These are phyloP conservation scores for Hipposideros larvatus DNA, from an alignment of 2,797 vertebrate species.

Conservation along the genomic window DNA sequence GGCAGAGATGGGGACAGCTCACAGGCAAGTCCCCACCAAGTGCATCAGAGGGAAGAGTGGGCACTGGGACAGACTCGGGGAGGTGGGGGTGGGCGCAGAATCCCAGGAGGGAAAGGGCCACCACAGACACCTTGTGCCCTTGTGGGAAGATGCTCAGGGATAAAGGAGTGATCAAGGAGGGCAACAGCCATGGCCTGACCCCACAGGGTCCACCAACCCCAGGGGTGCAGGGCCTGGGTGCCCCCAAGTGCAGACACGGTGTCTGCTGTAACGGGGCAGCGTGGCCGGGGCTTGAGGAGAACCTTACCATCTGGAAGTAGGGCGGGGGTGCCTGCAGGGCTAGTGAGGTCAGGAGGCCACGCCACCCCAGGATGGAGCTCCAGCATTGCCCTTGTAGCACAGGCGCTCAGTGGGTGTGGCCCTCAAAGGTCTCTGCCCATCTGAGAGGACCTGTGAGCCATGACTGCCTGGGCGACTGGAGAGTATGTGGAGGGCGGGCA, in stretches of 20 bases:
- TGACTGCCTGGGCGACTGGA: neutral
- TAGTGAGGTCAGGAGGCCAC: slow-evolving; percentile 33
- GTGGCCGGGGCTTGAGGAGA: neutral
- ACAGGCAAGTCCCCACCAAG: neutral
- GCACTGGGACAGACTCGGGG: neutral
- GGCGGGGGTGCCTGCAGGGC: slow-evolving; percentile 61
- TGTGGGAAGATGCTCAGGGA: neutral
- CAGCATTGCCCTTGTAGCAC: slow-evolving; percentile 81
- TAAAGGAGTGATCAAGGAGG: neutral
- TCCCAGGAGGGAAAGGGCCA: neutral
- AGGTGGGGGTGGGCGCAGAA: neutral
- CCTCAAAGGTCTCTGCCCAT: no score
- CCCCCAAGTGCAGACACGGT: neutral
- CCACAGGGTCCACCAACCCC: neutral
- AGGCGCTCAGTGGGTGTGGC: neutral
- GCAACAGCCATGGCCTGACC: neutral
- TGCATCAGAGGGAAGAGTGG: neutral
- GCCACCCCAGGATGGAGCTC: slow-evolving; percentile 18
- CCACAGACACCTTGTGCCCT: neutral
- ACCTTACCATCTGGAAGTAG: slow-evolving; percentile 75
- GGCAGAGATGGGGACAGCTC: neutral
- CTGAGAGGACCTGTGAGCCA: neutral
- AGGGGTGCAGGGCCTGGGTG: neutral
- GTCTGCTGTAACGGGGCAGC: neutral
- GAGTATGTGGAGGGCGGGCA: neutral